Percentiles rank a stretch among this genome's conserved stretches.
These are phyloP conservation scores for Hiodon alosoides DNA, from an alignment of 2,113 vertebrate species.

Conservation along the genomic window DNA sequence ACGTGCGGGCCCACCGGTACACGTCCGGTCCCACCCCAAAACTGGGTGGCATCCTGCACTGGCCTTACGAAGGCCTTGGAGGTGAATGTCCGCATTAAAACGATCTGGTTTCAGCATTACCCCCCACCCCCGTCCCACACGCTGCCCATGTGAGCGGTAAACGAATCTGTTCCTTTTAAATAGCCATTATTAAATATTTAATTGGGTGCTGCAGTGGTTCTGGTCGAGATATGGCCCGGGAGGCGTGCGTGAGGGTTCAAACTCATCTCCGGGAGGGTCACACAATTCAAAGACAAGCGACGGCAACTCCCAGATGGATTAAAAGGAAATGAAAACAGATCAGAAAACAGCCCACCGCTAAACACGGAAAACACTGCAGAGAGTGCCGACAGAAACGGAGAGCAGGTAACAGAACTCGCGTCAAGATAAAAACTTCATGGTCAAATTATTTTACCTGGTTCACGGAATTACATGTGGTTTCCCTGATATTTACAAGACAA, in stretches of 20 bases:
- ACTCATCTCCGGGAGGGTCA: slow-evolving; percentile 26
- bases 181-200: slow-evolving; percentile 28
- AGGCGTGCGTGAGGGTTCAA: slow-evolving; percentile 12
- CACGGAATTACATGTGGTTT: too few relatives aligned
- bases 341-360: slow-evolving; percentile 5
- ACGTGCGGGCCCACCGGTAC: too few relatives aligned
- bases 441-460: too few relatives aligned
- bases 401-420: too few relatives aligned
- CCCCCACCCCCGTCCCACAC: too few relatives aligned
- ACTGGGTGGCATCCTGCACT: neutral
- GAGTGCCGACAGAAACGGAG: neutral
- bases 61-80: neutral
- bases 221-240: neutral
- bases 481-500: too few relatives aligned
- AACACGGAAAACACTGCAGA: slow-evolving; percentile 10
- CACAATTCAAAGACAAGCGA: slow-evolving; percentile 15
- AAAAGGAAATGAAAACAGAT: slow-evolving; percentile 21
- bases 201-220: neutral
- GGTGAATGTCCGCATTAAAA: slow-evolving; percentile 4
- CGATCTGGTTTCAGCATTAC: neutral
- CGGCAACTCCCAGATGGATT: slow-evolving; percentile 24
- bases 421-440: too few relatives aligned
- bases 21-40: neutral
- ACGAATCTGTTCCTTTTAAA: slow-evolving; percentile 14
- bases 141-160: neutral